Conservation (phyloP, 2,797 vertebrate genomes). For the Tokudaia muenninki region DNA sequence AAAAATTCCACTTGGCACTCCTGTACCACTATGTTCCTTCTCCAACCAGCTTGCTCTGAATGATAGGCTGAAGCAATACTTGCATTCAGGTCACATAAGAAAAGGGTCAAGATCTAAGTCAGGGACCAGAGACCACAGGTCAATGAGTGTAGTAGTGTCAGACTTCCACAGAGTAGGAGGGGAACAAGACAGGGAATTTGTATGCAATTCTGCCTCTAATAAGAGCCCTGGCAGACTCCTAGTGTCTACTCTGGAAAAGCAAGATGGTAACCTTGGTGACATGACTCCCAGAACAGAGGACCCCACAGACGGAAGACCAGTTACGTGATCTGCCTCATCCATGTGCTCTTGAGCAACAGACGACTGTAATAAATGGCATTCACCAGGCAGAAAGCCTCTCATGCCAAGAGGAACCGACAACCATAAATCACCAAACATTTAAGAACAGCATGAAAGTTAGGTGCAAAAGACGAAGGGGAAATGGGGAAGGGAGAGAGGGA, state of each 20-base stretch:
- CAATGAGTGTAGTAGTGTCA: neutral
- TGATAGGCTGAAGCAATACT: neutral
- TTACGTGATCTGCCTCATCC: neutral
- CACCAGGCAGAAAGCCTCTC: neutral
- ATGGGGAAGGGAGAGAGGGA: neutral
- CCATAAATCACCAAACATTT: neutral
- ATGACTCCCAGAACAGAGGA: neutral
- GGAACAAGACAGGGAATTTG: neutral
- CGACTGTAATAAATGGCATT: neutral
- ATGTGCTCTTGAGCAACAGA: neutral
- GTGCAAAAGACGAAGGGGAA: neutral
- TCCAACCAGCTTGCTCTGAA: neutral
- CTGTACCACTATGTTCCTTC: neutral
- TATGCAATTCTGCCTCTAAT: neutral
- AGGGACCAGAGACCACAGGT: neutral
- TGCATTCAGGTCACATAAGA: neutral
- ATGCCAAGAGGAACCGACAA: neutral
- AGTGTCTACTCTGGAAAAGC: neutral
- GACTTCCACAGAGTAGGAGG: neutral
- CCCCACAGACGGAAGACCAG: neutral
- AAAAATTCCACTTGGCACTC: neutral
- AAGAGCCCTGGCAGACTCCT: neutral
- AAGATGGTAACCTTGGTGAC: neutral
- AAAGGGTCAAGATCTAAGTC: neutral
- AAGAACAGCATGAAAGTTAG: constrained; percentile 47